Conservation (phyloP, 1,140 invertebrate genomes). For the Dreissena rostriformis region DNA sequence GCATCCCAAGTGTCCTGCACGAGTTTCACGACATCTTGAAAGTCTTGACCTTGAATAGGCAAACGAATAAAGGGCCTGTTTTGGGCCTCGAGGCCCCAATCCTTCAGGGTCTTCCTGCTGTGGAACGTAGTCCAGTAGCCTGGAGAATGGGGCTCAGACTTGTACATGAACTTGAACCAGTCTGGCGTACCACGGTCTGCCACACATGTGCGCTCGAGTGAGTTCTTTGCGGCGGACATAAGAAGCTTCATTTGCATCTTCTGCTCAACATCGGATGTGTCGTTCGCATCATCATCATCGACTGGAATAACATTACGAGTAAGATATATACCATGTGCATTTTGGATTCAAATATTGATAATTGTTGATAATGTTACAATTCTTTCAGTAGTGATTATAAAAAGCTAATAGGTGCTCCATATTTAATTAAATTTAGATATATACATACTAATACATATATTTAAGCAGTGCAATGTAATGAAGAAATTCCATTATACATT, state of each 20-base stretch:
- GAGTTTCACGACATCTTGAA: conserved; percentile 58
- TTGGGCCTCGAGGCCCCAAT: conserved; percentile 26
- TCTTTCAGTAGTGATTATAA: no score
- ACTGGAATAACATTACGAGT: not conserved
- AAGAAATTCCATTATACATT: no score
- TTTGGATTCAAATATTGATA: no score
- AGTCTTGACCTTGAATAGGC: not conserved
- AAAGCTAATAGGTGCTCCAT: no score
- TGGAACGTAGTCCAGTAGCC: conserved; percentile 59
- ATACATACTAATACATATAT: no score
- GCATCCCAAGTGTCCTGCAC: conserved; percentile 63
- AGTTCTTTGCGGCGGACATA: conserved; percentile 29
- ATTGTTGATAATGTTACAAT: no score
- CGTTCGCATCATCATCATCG: conserved; percentile 11
- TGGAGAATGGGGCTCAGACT: conserved; percentile 42
- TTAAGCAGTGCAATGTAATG: no score
- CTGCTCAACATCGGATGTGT: conserved; percentile 10
- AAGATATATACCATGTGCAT: no score
- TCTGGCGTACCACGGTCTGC: conserved; percentile 45
- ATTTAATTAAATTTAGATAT: no score
- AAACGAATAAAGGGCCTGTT: no score
- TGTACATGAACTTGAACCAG: conserved; percentile 57
- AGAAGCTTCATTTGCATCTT: not conserved
- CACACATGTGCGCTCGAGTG: conserved; percentile 25
- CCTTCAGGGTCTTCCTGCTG: conserved; percentile 47